Evolutionary conservation across 2,797 vertebrate genomes (phyloP).

Genomic region (Choloepus didactylus): DNA sequence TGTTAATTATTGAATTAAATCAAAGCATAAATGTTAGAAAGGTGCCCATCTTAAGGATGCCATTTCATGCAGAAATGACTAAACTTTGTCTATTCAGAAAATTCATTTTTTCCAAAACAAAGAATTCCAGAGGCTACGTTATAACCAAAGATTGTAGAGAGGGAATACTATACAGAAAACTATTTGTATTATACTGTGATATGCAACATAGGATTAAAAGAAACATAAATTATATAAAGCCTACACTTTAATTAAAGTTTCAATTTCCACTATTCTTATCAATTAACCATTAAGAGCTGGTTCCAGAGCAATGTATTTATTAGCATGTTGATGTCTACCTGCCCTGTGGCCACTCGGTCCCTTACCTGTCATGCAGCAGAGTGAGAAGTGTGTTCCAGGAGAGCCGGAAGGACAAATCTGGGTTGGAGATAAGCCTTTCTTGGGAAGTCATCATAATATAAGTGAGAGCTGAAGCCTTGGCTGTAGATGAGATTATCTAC

Average conservation of each 20-base stretch:
- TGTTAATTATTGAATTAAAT: neutral
- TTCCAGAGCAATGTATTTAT: neutral
- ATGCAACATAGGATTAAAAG: neutral
- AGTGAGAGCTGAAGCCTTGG: too few species aligned
- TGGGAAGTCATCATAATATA: neutral
- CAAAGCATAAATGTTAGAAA: neutral
- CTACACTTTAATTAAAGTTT: conserved; percentile 37
- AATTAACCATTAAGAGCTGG: conserved; percentile 35
- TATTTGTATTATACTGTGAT: neutral
- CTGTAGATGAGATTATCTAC: neutral
- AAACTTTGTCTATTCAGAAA: neutral
- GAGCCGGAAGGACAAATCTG: neutral
- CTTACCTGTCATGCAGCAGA: neutral
- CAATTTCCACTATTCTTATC: conserved; percentile 28
- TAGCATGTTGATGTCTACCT: neutral
- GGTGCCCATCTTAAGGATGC: neutral
- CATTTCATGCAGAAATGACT: neutral
- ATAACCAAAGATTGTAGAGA: neutral
- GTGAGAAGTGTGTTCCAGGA: neutral
- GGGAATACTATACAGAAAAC: neutral
- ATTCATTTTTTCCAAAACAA: neutral
- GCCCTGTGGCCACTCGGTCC: neutral
- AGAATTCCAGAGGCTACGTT: neutral
- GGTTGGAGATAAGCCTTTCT: neutral
- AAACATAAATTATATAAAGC: neutral